These are phyloP conservation scores for Mormoops blainvillei DNA, from an alignment of 2,113 vertebrate genomes.

Conservation along the genomic window DNA sequence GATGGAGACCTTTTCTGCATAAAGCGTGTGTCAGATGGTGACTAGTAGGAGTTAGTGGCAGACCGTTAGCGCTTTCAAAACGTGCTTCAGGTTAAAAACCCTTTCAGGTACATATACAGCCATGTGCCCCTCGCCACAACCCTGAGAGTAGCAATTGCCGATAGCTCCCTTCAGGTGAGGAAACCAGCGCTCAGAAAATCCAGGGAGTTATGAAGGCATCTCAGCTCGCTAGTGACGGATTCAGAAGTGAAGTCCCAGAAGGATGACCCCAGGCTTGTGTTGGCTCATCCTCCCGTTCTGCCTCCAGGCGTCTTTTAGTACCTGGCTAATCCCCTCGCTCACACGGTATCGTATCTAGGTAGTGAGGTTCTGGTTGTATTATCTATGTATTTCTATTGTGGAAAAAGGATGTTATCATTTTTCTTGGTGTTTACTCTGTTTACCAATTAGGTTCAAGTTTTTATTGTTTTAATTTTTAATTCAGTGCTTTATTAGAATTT, in stretches of 20 bases:
- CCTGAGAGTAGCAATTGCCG: background rate
- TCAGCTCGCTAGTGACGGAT: background rate
- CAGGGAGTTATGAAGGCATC: background rate
- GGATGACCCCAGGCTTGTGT: background rate
- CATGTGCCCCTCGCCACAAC: background rate
- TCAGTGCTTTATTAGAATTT: background rate
- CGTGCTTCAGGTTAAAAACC: background rate
- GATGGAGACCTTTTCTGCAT: background rate
- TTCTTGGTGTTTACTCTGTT: background rate
- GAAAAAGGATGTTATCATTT: background rate
- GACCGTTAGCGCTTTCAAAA: background rate
- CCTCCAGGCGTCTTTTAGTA: background rate
- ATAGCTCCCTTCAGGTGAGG: background rate
- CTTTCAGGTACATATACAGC: background rate
- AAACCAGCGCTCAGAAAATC: background rate
- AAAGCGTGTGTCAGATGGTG: background rate
- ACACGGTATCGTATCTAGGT: background rate
- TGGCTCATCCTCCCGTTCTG: background rate
- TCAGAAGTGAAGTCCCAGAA: background rate
- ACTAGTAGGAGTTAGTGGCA: background rate
- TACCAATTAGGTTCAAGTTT: background rate
- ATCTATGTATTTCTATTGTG: background rate
- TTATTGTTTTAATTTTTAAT: slow-evolving; percentile 32
- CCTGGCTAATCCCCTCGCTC: background rate
- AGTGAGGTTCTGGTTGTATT: background rate